A percentile compares a stretch with the other conserved stretches of the same genome.
Evolutionary conservation across 2,888 invertebrate genomes (phyloP).

Genomic region (Chrysodeixis includens): DNA sequence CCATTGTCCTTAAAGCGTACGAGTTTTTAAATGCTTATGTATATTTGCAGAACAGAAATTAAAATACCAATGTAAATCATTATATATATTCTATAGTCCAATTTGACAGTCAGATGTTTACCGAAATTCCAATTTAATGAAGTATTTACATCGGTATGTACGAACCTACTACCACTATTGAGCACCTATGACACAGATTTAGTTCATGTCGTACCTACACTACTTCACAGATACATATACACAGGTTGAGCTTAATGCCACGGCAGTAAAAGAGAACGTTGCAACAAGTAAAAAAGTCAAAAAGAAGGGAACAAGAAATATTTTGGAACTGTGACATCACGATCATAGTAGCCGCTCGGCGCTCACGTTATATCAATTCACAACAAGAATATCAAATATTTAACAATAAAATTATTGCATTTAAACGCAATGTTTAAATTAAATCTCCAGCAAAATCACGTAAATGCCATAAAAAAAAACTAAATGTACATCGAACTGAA

Average conservation of each 20-base stretch:
- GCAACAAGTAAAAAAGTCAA: not conserved
- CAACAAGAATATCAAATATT: not conserved
- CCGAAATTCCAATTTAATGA: too few relatives aligned
- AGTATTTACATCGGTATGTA: too few relatives aligned
- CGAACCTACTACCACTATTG: not conserved
- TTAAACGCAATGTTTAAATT: not conserved
- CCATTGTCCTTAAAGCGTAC: not conserved
- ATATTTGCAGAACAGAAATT: too few relatives aligned
- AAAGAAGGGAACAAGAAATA: not conserved
- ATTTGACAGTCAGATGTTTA: too few relatives aligned
- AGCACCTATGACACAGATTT: not conserved
- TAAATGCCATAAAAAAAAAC: not conserved
- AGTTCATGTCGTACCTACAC: not conserved
- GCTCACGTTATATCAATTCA: not conserved
- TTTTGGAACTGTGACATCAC: not conserved
- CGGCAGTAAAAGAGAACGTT: not conserved
- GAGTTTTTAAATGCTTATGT: not conserved
- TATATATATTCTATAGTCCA: too few relatives aligned
- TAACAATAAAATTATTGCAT: not conserved
- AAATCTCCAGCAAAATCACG: not conserved
- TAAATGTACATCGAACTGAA: conserved; percentile 9
- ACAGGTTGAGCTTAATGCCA: not conserved
- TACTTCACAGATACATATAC: not conserved
- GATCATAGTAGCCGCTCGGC: not conserved
- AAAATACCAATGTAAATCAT: too few relatives aligned